A percentile compares a stretch with the other conserved stretches of the same genome.
Evolutionary conservation across 2,888 invertebrate species (phyloP).

Genomic region (Cosmia pyralina): DNA sequence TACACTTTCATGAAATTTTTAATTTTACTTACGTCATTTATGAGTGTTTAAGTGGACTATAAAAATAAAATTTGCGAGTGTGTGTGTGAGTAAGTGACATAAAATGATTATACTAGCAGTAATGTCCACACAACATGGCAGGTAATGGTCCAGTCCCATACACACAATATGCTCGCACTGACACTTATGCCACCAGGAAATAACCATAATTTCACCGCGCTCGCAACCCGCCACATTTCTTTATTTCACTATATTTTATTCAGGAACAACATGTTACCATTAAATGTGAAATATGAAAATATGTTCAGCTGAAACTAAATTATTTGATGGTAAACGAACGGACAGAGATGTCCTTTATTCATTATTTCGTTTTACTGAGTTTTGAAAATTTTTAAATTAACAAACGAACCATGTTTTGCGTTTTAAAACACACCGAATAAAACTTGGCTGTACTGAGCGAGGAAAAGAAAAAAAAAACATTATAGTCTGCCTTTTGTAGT

Average conservation of each 20-base stretch:
- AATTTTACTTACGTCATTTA: not conserved
- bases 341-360: too few species aligned
- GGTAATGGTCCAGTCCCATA: conserved; percentile 44
- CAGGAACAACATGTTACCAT: conserved; percentile 34
- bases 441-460: too few species aligned
- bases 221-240: conserved; percentile 39
- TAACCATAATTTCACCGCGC: conserved; percentile 50
- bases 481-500: not conserved
- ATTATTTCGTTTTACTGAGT: not conserved
- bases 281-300: conserved; percentile 34
- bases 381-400: not conserved
- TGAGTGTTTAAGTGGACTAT: not conserved
- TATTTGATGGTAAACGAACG: conserved; percentile 8
- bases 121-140: conserved; percentile 36
- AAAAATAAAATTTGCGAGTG: not conserved
- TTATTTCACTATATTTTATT: conserved; percentile 55
- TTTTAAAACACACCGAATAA: not conserved
- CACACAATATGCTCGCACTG: conserved; percentile 37
- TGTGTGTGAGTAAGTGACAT: conserved; percentile 58
- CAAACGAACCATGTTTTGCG: not conserved
- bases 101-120: conserved; percentile 59
- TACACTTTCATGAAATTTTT: not conserved
- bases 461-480: not conserved
- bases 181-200: conserved; percentile 50
- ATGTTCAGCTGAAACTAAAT: conserved; percentile 32